A percentile compares a stretch with the other conserved stretches of the same genome.
These are phyloP conservation scores for Upupa epops DNA, from an alignment of 2,113 vertebrate species.

Conservation along the genomic window DNA sequence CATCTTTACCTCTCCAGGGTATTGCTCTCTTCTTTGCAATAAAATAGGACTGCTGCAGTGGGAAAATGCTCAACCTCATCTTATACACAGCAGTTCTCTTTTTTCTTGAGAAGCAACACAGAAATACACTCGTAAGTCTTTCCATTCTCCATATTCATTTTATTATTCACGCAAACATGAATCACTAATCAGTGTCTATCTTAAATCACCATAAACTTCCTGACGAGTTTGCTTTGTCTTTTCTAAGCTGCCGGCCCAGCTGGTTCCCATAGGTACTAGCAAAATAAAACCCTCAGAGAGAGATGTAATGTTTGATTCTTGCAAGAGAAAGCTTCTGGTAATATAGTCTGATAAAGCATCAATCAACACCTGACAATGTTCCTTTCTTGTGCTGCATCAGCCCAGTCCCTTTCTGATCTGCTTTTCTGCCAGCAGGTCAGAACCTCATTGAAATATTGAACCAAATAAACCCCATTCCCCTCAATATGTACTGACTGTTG, in stretches of 20 bases:
- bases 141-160: neutral
- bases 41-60: neutral
- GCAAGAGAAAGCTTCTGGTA: constrained; percentile 1
- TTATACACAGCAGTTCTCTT: neutral
- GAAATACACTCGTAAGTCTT: neutral
- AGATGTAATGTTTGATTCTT: constrained; percentile 42
- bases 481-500: neutral
- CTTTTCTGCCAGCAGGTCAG: neutral
- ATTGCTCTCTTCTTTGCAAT: constrained; percentile 32
- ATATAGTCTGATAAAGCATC: constrained; percentile 8
- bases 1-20: constrained; percentile 25
- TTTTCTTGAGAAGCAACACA: neutral
- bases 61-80: constrained; percentile 31
- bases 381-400: constrained; percentile 10
- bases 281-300: constrained; percentile 46
- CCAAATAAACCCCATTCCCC: constrained; percentile 3
- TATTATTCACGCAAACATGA: constrained; percentile 39
- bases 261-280: constrained; percentile 38
- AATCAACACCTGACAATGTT: neutral
- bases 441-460: constrained; percentile 47
- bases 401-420: neutral
- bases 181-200: constrained; percentile 8
- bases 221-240: constrained; percentile 32
- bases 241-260: constrained; percentile 25
- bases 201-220: constrained; percentile 45